Evolutionary conservation across 2,113 vertebrate genomes (phyloP).

Genomic region (Oreocharis arfaki): DNA sequence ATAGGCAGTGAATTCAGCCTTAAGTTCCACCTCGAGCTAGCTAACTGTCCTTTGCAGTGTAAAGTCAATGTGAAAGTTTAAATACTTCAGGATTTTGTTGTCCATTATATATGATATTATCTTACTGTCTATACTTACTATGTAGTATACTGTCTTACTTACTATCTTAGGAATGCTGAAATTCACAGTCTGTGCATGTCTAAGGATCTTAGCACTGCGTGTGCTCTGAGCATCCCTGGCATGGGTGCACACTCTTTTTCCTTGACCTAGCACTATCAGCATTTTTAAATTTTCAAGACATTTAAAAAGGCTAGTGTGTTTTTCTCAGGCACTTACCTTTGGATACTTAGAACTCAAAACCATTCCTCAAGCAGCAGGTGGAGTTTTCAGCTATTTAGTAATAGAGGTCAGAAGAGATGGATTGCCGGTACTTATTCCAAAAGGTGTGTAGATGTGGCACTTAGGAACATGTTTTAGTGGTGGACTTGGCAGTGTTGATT

Average conservation of each 20-base stretch:
- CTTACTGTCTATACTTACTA: no score
- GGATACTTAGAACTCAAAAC: neutral
- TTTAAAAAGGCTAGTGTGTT: neutral
- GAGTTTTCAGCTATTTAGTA: neutral
- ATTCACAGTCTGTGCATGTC: neutral
- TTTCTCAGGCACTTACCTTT: neutral
- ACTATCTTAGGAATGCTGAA: neutral
- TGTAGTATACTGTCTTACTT: no score
- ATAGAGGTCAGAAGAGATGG: neutral
- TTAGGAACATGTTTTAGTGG: neutral
- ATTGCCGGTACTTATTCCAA: neutral
- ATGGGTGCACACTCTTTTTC: neutral
- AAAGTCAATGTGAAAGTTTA: neutral
- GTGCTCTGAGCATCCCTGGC: neutral
- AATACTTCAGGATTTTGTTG: neutral
- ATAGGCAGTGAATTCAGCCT: neutral
- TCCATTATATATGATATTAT: neutral
- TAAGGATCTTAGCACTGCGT: neutral
- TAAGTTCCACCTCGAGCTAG: neutral
- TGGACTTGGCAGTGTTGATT: neutral
- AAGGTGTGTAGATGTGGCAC: neutral
- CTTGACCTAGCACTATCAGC: neutral
- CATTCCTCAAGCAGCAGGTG: neutral
- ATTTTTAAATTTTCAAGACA: neutral
- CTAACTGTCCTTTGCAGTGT: neutral